These are phyloP conservation scores for Phalanger gymnotis DNA, from an alignment of 2,797 vertebrate species.

Conservation along the genomic window DNA sequence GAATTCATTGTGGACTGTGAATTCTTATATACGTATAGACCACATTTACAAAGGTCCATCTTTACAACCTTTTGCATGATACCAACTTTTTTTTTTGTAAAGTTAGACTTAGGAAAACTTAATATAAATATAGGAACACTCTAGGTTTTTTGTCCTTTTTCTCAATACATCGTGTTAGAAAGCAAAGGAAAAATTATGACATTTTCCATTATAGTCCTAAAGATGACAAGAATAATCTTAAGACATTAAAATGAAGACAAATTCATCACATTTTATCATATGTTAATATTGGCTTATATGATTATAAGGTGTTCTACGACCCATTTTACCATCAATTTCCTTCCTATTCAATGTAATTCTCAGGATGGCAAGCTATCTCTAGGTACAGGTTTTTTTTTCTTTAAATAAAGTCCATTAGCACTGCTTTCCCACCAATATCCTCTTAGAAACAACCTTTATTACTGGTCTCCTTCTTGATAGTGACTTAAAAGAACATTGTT, in stretches of 20 bases:
- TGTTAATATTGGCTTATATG: slow-evolving; percentile 3
- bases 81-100: slow-evolving; percentile 51
- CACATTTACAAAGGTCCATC: background rate
- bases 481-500: background rate
- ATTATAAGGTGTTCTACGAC: slow-evolving; percentile 11
- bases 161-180: slow-evolving; percentile 29
- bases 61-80: slow-evolving; percentile 18
- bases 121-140: slow-evolving; percentile 34
- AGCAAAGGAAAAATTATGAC: background rate
- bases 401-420: background rate
- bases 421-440: background rate
- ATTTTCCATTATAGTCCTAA: background rate
- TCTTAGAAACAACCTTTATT: background rate
- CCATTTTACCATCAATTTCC: slow-evolving; percentile 21
- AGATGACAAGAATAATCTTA: background rate
- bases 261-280: background rate
- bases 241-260: slow-evolving; percentile 10
- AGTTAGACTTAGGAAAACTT: slow-evolving; percentile 40
- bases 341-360: background rate
- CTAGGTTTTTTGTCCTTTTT: slow-evolving; percentile 20
- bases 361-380: background rate
- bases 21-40: background rate
- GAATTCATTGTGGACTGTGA: too few species aligned
- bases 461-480: background rate
- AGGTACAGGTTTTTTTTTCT: background rate